phyloP scores from a whole-genome alignment of 2,888 invertebrate species.

The Tuta absoluta region DNA sequence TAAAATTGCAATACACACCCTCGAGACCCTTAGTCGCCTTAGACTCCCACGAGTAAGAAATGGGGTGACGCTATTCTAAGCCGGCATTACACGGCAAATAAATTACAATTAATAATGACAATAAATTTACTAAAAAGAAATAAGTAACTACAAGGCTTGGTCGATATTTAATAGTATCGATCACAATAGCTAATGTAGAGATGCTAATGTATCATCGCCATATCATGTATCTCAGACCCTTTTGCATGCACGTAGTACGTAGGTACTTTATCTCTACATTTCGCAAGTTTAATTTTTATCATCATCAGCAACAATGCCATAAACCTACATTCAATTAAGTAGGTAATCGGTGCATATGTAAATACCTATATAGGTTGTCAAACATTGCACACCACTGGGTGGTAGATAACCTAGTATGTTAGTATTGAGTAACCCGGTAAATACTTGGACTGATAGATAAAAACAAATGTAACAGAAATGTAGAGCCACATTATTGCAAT shows the following conservation, averaged over 20 bases:
- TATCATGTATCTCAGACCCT: too few relatives aligned
- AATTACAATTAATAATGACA: too few relatives aligned
- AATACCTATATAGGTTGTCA: slow-evolving; percentile 4
- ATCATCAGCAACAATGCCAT: not conserved
- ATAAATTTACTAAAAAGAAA: too few relatives aligned
- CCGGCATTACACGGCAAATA: too few relatives aligned
- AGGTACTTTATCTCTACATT: not conserved
- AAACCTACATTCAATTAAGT: slow-evolving; percentile 10
- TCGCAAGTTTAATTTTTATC: not conserved
- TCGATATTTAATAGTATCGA: too few relatives aligned
- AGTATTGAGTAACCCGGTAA: slow-evolving; percentile 14
- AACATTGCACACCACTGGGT: slow-evolving; percentile 12
- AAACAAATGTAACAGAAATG: not conserved
- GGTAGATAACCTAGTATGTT: slow-evolving; percentile 15
- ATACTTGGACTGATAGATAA: slow-evolving; percentile 17
- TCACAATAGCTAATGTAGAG: too few relatives aligned
- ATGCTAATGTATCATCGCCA: too few relatives aligned
- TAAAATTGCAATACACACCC: too few relatives aligned
- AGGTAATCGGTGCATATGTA: not conserved
- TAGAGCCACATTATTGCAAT: not conserved
- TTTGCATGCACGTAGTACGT: not conserved
- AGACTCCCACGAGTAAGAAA: too few relatives aligned
- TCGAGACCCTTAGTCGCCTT: too few relatives aligned
- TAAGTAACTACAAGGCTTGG: too few relatives aligned
- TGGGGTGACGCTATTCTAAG: too few relatives aligned